Evolutionary conservation across 2,888 invertebrate genomes (phyloP).

Genomic region (Thymelicus acteon): DNA sequence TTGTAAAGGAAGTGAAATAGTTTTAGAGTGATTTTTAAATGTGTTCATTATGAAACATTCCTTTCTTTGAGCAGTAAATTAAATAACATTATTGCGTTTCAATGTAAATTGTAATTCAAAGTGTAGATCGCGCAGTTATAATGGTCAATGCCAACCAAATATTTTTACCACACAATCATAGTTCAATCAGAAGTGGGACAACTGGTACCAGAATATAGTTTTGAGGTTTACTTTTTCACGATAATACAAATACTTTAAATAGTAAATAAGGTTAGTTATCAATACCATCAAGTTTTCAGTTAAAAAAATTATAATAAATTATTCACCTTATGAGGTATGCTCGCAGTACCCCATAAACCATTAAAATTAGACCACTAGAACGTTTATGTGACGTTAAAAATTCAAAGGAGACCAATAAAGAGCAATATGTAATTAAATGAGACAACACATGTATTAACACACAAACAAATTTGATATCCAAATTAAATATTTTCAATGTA

Average conservation of each 20-base stretch:
- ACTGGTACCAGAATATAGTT: neutral
- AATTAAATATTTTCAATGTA: conserved; percentile 6
- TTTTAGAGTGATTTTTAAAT: neutral
- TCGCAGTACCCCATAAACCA: no score
- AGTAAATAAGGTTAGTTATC: no score
- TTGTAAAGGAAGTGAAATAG: neutral
- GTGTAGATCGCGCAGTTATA: no score
- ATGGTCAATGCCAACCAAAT: neutral
- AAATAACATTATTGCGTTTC: neutral
- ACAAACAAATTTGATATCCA: neutral
- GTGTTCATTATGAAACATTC: neutral
- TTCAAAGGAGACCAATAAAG: no score
- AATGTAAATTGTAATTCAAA: neutral
- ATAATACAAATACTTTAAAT: no score
- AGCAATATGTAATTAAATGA: neutral
- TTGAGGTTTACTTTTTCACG: neutral
- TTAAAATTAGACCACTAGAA: no score
- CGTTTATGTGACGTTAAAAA: no score
- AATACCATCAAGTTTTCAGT: no score
- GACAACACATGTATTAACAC: no score
- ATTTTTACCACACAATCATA: neutral
- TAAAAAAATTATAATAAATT: no score
- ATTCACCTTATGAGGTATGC: no score
- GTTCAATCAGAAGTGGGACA: neutral
- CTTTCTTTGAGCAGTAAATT: conserved; percentile 1